A percentile compares a stretch with the other conserved stretches of the same genome.
These are phyloP conservation scores for Orussus abietinus DNA, from an alignment of 1,140 invertebrate species.

Conservation along the genomic window DNA sequence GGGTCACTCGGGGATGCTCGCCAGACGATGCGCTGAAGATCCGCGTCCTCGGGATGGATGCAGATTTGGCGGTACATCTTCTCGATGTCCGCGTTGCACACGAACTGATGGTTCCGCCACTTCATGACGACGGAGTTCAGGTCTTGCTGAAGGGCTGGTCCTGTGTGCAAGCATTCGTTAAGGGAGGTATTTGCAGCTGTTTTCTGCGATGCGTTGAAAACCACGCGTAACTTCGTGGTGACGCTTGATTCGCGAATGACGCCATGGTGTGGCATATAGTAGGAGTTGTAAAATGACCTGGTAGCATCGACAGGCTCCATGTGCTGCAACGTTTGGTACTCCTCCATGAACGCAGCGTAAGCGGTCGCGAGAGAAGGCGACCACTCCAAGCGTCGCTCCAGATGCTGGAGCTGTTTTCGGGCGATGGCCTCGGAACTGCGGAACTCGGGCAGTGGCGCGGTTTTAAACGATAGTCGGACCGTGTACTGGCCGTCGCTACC, in stretches of 20 bases:
- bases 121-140: conserved; percentile 5
- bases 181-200: conserved; percentile 25
- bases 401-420: background rate
- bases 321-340: conserved; percentile 29
- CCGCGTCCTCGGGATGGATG: conserved; percentile 15
- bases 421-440: background rate
- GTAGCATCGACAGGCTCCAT: conserved; percentile 18
- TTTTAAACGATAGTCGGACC: conserved; percentile 1
- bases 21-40: conserved; percentile 33
- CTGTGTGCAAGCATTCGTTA: conserved; percentile 36
- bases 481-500: background rate
- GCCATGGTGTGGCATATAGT: conserved; percentile 31
- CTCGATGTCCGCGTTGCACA: conserved; percentile 36
- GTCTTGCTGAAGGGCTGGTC: conserved; percentile 26
- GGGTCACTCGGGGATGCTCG: conserved; percentile 3
- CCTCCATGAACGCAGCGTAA: conserved; percentile 25
- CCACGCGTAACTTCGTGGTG: conserved; percentile 36
- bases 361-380: conserved; percentile 18
- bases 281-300: conserved; percentile 7
- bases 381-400: conserved; percentile 15
- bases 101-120: conserved; percentile 14
- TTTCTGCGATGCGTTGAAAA: conserved; percentile 36
- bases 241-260: conserved; percentile 22
- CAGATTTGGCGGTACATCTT: conserved; percentile 50
- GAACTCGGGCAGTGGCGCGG: background rate